phyloP scores from a whole-genome alignment of 2,797 vertebrate species.

The Alfaro cultratus region DNA sequence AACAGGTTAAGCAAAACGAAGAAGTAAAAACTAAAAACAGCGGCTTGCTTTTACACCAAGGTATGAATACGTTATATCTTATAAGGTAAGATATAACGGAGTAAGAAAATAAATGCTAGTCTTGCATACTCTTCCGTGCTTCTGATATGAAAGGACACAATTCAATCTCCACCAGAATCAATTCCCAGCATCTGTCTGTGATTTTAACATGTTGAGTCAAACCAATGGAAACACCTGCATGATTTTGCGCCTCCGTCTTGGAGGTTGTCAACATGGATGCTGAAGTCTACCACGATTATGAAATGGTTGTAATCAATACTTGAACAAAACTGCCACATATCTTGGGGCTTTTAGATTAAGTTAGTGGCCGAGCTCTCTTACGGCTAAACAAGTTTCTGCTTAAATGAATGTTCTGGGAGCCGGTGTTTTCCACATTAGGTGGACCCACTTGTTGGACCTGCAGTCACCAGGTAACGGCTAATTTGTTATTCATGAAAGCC shows the following conservation, averaged over 20 bases:
- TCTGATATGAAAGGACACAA: background rate
- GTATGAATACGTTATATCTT: too few species aligned
- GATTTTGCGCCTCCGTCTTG: too few species aligned
- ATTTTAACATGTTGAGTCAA: too few species aligned
- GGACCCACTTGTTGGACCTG: slow-evolving; percentile 53
- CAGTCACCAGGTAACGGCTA: slow-evolving; percentile 62
- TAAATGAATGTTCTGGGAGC: slow-evolving; percentile 33
- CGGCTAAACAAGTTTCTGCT: slow-evolving; percentile 31
- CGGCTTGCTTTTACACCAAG: background rate
- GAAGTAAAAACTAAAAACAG: background rate
- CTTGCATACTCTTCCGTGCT: background rate
- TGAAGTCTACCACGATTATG: too few species aligned
- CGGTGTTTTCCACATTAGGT: slow-evolving; percentile 10
- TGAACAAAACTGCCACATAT: too few species aligned
- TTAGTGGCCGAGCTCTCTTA: too few species aligned
- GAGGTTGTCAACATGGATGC: too few species aligned
- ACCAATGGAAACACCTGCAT: too few species aligned
- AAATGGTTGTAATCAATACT: too few species aligned
- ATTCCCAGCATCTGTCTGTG: too few species aligned
- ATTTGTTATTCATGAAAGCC: slow-evolving; percentile 72
- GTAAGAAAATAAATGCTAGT: background rate
- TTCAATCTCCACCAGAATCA: background rate
- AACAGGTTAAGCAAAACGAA: background rate
- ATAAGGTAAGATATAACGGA: background rate
- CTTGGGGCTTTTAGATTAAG: too few species aligned